Evolutionary conservation across 2,888 invertebrate genomes (phyloP).

Genomic region (Stenodema calcarata): DNA sequence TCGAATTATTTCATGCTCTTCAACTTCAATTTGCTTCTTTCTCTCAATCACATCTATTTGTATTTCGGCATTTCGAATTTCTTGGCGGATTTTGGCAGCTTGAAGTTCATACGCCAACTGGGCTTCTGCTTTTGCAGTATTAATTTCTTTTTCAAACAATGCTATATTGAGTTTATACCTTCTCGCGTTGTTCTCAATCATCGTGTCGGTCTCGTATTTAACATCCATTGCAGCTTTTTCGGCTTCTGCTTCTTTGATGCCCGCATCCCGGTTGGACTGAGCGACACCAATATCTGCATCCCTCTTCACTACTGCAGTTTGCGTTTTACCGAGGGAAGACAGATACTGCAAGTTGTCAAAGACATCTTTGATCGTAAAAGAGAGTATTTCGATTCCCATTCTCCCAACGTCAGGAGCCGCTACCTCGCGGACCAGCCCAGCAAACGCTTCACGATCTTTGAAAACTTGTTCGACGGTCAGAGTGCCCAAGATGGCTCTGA

Average conservation of each 20-base stretch:
- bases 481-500: conserved; percentile 93
- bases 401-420: conserved; percentile 98
- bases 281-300: conserved; percentile 95
- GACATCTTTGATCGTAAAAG: conserved; percentile 98
- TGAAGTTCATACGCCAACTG: conserved; percentile 95
- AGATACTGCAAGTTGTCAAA: conserved; percentile 96
- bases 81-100: conserved; percentile 94
- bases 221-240: conserved; percentile 96
- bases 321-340: conserved; percentile 88
- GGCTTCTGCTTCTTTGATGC: conserved; percentile 94
- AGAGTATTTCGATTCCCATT: conserved; percentile 98
- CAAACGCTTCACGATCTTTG: conserved; percentile 97
- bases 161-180: conserved; percentile 94
- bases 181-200: conserved; percentile 92
- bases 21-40: conserved; percentile 94
- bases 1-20: conserved; percentile 90
- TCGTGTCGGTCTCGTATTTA: conserved; percentile 94
- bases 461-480: conserved; percentile 98
- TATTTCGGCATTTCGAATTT: conserved; percentile 95
- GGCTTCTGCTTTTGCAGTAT: conserved; percentile 97
- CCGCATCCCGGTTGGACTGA: conserved; percentile 94
- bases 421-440: conserved; percentile 93
- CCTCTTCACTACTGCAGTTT: conserved; percentile 90
- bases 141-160: conserved; percentile 94
- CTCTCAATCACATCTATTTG: conserved; percentile 96